Percentiles rank a stretch among this genome's conserved stretches.
phyloP scores from a whole-genome alignment of 1,140 invertebrate genomes.

The Heliconius congener region DNA sequence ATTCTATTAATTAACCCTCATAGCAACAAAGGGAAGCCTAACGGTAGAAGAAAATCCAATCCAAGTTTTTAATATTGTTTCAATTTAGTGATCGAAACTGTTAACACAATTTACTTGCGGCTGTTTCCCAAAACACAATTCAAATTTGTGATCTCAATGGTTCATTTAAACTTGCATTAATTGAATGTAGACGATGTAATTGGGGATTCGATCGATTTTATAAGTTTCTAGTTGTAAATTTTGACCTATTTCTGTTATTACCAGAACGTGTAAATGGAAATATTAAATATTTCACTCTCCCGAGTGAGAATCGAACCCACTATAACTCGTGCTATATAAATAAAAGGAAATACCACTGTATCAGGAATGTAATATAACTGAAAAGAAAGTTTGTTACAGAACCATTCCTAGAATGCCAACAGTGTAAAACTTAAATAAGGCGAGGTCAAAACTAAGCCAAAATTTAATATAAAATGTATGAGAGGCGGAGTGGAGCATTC shows the following conservation, averaged over 20 bases:
- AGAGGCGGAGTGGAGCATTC: constrained; percentile 28
- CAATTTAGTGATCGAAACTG: background rate
- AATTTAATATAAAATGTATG: constrained; percentile 39
- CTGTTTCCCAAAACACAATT: constrained; percentile 13
- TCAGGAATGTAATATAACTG: too few species aligned
- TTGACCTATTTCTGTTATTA: too few species aligned
- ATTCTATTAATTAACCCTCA: background rate
- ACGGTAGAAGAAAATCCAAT: background rate
- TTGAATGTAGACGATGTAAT: constrained; percentile 9
- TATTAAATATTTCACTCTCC: too few species aligned
- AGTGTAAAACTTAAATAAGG: constrained; percentile 3
- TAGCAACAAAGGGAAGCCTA: background rate
- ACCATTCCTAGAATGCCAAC: background rate
- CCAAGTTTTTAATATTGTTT: constrained; percentile 2
- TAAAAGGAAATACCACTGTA: too few species aligned
- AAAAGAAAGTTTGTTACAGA: background rate
- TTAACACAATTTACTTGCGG: constrained; percentile 1
- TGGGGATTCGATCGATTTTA: constrained; percentile 10
- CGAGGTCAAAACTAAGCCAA: constrained; percentile 30
- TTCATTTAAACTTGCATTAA: constrained; percentile 13
- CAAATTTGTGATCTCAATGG: background rate
- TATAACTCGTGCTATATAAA: too few species aligned
- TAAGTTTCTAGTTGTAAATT: background rate
- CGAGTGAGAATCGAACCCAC: too few species aligned
- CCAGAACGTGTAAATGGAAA: too few species aligned